Base-by-base conservation (phyloP, 2,888 invertebrate species). In the Drosophila meridiana region DNA sequence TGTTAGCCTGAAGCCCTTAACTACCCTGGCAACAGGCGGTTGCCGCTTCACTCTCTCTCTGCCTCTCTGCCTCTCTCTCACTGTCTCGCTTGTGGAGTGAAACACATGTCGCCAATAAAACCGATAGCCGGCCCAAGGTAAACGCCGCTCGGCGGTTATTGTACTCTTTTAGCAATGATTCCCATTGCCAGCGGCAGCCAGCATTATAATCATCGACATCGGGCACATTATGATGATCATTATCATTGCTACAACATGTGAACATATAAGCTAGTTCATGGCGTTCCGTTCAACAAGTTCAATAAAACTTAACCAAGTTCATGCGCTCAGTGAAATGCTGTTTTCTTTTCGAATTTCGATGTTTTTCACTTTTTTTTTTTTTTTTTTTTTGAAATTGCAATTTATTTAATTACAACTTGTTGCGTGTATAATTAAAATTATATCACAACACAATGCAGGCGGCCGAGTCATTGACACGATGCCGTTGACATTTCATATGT, bases 301-400 rank as follows among this genome's bases (percentile, higher is more conserved):
- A 90, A 88, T 81, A 88, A 86, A 88, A 88, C 87, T 80, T 88
- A 26, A 56, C 30, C 34, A 69, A 80, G 80, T 80, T 78, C 78
- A 79, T 58, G 66, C 32, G 58, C 61, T 48, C 26, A 50, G 62
- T 73, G 62, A 77, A 83, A 69, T 82, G 72, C 69, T 76, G 72
- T 74, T 71, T 72, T 65, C 52, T 56, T 50, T 48, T 3, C 14
- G 32, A 30, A n/a, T 55, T 57, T 42, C 20, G 20, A 20, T 20
- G 34, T 28, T 20, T 14, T 13, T 47, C 13, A 9, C 26, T 28
- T 59, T 28, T 58, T 9, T 20, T 38, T 59, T 20, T 38, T 59
- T 47, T 66, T 66, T 74, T 45, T 32, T 43, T 36, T 62, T 26
- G 11, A 13, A n/a, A 60, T 50, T 75, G 73, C 72, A 71, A 61